Conservation (phyloP, 2,888 invertebrate genomes). For the Panorpa germanica region DNA sequence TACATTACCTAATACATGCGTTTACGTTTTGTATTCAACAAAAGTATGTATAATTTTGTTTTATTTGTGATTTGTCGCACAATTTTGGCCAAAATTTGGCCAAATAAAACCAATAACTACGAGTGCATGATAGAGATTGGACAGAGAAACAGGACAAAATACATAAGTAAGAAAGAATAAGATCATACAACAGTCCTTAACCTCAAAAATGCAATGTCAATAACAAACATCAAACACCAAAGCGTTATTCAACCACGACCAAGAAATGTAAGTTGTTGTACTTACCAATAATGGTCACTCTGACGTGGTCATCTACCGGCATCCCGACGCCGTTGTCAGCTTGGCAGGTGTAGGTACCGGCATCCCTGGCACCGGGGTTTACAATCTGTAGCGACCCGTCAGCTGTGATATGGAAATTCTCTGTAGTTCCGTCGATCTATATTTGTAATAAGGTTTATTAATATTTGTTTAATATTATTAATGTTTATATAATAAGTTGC, state of each 20-base stretch:
- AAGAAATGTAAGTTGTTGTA: constrained; percentile 6
- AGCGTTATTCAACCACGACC: constrained; percentile 2
- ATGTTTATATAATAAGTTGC: constrained; percentile 13
- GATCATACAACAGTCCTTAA: neutral
- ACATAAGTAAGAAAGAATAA: neutral
- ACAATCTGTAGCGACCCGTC: constrained; percentile 71
- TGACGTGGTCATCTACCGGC: constrained; percentile 46
- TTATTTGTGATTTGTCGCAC: no score
- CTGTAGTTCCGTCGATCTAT: constrained; percentile 54
- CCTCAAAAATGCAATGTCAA: constrained; percentile 3
- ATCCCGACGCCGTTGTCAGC: constrained; percentile 62
- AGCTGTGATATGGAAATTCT: constrained; percentile 46
- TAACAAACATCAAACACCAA: constrained; percentile 2
- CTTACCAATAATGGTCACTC: constrained; percentile 56
- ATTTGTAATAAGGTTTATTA: constrained; percentile 1
- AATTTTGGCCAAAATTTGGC: no score
- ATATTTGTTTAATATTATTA: neutral
- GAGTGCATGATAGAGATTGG: neutral
- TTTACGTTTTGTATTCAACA: no score
- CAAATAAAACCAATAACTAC: neutral
- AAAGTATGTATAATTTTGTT: no score
- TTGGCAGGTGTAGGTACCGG: constrained; percentile 69
- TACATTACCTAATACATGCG: no score
- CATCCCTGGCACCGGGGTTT: constrained; percentile 58
- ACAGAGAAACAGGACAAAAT: neutral